Evolutionary conservation across 2,113 vertebrate species (phyloP).

Genomic region (Corythornis madagascariensis): DNA sequence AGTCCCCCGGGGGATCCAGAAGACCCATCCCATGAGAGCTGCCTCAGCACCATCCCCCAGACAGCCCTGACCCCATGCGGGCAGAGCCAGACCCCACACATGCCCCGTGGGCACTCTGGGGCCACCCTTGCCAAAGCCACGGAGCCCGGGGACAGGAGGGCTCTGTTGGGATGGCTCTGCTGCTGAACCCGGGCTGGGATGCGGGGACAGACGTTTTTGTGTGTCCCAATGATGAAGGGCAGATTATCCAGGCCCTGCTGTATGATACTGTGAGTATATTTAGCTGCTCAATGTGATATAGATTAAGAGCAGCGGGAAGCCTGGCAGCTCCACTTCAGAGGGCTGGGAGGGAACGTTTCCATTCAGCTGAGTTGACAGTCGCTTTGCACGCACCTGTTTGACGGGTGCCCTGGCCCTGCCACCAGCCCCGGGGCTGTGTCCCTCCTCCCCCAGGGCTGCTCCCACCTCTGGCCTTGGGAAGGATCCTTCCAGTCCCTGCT

Average conservation of each 20-base stretch:
- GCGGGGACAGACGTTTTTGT: neutral
- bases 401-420: neutral
- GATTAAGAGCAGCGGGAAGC: conserved; percentile 35
- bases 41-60: rapidly evolving
- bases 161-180: neutral
- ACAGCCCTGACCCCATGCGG: rapidly evolving
- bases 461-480: neutral
- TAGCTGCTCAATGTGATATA: conserved; percentile 24
- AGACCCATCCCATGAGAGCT: neutral
- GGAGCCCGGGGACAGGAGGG: neutral
- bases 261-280: conserved; percentile 26
- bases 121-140: neutral
- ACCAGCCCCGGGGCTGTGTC: neutral
- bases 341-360: conserved; percentile 1
- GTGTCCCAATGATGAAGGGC: conserved; percentile 35
- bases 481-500: neutral
- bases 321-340: conserved; percentile 34
- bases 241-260: conserved; percentile 33
- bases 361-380: neutral
- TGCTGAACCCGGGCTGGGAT: neutral
- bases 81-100: neutral
- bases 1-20: neutral
- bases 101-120: neutral
- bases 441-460: neutral
- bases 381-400: conserved; percentile 16